Evolutionary conservation across 2,797 vertebrate genomes (phyloP).

Genomic region (Chelon auratus): DNA sequence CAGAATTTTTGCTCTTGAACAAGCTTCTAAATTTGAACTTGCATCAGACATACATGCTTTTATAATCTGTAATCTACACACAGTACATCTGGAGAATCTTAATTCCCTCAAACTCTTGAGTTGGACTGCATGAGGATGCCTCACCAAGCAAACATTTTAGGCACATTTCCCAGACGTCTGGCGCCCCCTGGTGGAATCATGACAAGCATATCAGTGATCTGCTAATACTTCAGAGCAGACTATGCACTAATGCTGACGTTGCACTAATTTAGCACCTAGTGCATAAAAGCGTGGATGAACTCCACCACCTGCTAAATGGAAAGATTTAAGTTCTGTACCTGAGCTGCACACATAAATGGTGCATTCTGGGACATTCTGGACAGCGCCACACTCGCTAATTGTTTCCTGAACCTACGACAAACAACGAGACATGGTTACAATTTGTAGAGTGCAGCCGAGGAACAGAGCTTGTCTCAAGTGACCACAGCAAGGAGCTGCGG

Average conservation of each 20-base stretch:
- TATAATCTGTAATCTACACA: background rate
- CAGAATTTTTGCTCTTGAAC: conserved; percentile 1
- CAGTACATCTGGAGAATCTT: background rate
- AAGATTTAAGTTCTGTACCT: too few relatives aligned
- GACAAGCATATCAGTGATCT: rapidly evolving
- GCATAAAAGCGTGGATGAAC: background rate
- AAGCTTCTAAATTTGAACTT: background rate
- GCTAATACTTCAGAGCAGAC: background rate
- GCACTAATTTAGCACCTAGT: background rate
- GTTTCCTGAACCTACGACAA: background rate
- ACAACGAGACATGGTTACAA: background rate
- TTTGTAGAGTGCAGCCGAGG: conserved; percentile 3
- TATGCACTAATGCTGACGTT: background rate
- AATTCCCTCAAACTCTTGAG: background rate
- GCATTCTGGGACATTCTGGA: conserved; percentile 14
- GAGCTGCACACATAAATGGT: too few relatives aligned
- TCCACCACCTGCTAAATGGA: background rate
- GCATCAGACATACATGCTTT: background rate
- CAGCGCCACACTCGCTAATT: background rate
- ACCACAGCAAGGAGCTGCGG: conserved; percentile 7
- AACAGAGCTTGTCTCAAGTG: conserved; percentile 10
- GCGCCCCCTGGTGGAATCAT: conserved; percentile 63
- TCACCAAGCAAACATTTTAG: background rate
- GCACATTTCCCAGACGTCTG: conserved; percentile 50
- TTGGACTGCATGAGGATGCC: background rate